Evolutionary conservation across 2,888 invertebrate genomes (phyloP), one percentile per base, ranked within the genome.

Genomic region (Cheilosia urbana): DNA sequence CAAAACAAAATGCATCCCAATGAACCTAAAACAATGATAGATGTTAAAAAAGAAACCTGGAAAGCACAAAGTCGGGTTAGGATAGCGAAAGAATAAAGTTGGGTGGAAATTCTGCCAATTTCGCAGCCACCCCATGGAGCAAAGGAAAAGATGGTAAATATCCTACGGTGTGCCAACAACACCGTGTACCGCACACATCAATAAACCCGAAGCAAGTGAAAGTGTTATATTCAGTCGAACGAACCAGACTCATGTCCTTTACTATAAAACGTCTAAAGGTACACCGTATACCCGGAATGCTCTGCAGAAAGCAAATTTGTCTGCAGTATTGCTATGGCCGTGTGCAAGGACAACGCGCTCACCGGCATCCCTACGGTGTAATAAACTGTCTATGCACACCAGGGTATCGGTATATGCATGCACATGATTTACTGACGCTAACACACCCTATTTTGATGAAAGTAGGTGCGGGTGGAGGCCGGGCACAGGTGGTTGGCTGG

Each of bases 171-270:
- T 40, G 49, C 69, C 77, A 73, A 71, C 71, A 57, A 42, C 51
- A 63, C 53, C 24, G 24, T 47, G 15, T 17, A 17, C 45, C 45
- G 30, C 30, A 42, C 42, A 80, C 81, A 68, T 76, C 72, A 77
- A 72, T 68, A 57, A 72, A 68, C 81, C 68, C 68, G 21, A 49
- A 72, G 75, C 80, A 75, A 85, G 85, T 81, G 85, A 85, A 85
- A 85, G 85, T 85, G 85, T 85, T 84, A 84, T 84, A 80, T 79
- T 75, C 84, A 79, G 71, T 80, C 75, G 84, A 84, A 79, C 80
- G 84, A 71, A 60, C 75, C 84, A 75, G 84, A 79, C 65, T 84
- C 62, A 30, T 75, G 24, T 58, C 60, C 66, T 21, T 45, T 40
- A n/a, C 66, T 53, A 2, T n/a, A n/a, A 21, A 37, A 37, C 58